A percentile compares a stretch with the other conserved stretches of the same genome.
phyloP scores from a whole-genome alignment of 2,113 vertebrate species.

The Nicator chloris region DNA sequence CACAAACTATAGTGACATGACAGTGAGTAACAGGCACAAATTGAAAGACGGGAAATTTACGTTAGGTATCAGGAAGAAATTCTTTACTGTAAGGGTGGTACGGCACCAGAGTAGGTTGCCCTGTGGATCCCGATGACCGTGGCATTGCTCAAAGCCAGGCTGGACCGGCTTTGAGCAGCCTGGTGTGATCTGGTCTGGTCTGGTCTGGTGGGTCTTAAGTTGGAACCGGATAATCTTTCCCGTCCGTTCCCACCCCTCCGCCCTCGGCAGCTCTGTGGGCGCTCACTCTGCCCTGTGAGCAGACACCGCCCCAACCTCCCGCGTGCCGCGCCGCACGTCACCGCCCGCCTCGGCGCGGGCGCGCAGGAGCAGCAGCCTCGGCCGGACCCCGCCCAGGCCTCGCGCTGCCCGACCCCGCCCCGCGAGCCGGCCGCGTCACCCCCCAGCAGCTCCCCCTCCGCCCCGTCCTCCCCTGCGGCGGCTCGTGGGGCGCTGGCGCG shows the following conservation, averaged over 20 bases:
- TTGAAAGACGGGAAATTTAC: neutral
- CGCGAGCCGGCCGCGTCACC: neutral
- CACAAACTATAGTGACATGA: neutral
- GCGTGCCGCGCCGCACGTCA: neutral
- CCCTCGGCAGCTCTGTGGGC: accelerated
- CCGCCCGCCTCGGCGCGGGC: neutral
- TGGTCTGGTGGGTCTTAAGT: too few relatives aligned
- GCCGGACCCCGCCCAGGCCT: neutral
- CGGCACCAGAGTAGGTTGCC: neutral
- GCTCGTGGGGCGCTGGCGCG: neutral
- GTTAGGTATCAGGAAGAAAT: neutral
- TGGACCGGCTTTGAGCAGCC: accelerated
- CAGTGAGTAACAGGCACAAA: neutral
- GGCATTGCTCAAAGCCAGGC: accelerated
- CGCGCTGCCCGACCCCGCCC: neutral
- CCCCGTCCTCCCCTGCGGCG: too few relatives aligned
- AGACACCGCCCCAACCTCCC: too few relatives aligned
- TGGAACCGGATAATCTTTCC: accelerated
- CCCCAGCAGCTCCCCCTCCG: too few relatives aligned
- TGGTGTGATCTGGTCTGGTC: too few relatives aligned
- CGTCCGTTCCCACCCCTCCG: accelerated
- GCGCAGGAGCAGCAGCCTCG: neutral
- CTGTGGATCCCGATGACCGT: too few relatives aligned
- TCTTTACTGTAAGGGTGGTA: neutral
- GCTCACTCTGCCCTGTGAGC: too few relatives aligned